phyloP scores from a whole-genome alignment of 2,797 vertebrate genomes.

The Mallotus villosus region DNA sequence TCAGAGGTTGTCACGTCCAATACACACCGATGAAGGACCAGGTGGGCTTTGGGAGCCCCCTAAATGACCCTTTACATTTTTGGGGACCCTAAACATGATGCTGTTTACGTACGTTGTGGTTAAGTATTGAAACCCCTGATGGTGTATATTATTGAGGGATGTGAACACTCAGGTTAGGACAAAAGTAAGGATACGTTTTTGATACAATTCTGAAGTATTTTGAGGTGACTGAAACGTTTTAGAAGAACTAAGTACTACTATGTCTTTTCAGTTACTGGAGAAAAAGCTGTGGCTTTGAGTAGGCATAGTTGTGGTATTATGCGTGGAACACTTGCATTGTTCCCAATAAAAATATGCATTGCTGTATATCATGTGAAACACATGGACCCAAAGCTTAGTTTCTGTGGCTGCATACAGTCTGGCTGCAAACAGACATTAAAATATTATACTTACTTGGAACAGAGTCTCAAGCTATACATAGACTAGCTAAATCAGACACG shows the following conservation, averaged over 20 bases:
- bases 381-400: neutral
- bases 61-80: neutral
- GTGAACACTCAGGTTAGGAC: neutral
- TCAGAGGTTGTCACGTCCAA: neutral
- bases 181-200: neutral
- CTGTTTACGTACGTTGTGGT: neutral
- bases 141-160: neutral
- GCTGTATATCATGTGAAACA: neutral
- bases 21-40: neutral
- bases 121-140: neutral
- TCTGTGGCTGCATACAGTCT: neutral
- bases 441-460: slow-evolving; percentile 9
- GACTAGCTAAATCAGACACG: neutral
- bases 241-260: neutral
- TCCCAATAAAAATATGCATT: neutral
- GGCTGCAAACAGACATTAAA: neutral
- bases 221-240: neutral
- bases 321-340: neutral
- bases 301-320: slow-evolving; percentile 2
- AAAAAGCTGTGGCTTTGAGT: neutral
- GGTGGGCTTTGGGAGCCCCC: neutral
- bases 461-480: neutral
- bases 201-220: neutral
- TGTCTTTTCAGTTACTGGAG: neutral
- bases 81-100: neutral